Percentiles rank a stretch among this genome's conserved stretches.
phyloP scores from a whole-genome alignment of 2,888 invertebrate species.

The Archips crataeganus region DNA sequence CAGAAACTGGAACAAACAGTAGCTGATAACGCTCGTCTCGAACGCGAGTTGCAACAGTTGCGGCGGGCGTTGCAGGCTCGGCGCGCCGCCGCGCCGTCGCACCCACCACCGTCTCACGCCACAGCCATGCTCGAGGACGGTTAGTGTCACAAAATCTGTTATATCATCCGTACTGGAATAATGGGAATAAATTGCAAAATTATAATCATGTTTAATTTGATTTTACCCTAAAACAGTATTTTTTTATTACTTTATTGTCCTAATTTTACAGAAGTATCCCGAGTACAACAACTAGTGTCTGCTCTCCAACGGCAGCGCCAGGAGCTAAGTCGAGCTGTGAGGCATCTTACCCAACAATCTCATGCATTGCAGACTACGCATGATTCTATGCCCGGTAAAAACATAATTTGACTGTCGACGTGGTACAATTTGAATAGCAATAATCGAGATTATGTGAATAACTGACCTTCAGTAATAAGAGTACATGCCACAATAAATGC shows the following conservation, averaged over 20 bases:
- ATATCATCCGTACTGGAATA: neutral
- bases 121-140: slow-evolving; percentile 90
- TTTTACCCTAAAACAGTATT: no score
- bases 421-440: neutral
- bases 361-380: slow-evolving; percentile 86
- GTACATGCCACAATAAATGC: neutral
- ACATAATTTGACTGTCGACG: neutral
- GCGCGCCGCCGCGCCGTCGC: slow-evolving; percentile 79
- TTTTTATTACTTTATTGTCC: neutral
- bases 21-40: slow-evolving; percentile 94
- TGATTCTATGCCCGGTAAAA: slow-evolving; percentile 68
- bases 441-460: neutral
- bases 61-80: slow-evolving; percentile 93
- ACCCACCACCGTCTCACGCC: slow-evolving; percentile 59
- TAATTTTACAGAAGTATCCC: slow-evolving; percentile 87
- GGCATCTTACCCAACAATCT: slow-evolving; percentile 93
- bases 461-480: neutral
- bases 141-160: slow-evolving; percentile 42
- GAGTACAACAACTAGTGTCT: slow-evolving; percentile 93
- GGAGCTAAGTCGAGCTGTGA: slow-evolving; percentile 94
- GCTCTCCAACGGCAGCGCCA: slow-evolving; percentile 94
- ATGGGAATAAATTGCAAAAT: no score
- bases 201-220: no score
- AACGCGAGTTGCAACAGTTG: slow-evolving; percentile 94
- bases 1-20: slow-evolving; percentile 96